phyloP scores from a whole-genome alignment of 2,888 invertebrate species.

The Nephrotoma flavescens region DNA sequence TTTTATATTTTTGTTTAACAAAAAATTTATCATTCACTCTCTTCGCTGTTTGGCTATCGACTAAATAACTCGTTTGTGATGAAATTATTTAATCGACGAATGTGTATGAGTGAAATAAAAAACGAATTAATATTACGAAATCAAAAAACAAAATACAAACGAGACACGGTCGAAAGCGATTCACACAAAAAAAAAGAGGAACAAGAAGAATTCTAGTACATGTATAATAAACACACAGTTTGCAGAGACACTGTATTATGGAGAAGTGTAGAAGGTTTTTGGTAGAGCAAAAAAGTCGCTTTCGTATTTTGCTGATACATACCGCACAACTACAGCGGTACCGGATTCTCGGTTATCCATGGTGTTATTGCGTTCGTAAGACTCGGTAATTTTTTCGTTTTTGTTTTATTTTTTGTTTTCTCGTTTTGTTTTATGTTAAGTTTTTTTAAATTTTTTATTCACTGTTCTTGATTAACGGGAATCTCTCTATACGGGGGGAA shows the following conservation, averaged over 20 bases:
- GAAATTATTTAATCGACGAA: background rate
- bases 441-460: background rate
- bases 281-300: background rate
- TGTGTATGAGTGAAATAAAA: background rate
- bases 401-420: background rate
- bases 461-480: background rate
- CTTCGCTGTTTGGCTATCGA: background rate
- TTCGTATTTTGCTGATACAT: background rate
- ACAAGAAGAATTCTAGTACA: background rate
- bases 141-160: background rate
- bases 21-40: background rate
- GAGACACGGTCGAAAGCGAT: background rate
- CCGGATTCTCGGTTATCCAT: background rate
- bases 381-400: background rate
- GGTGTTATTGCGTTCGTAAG: background rate
- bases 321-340: background rate
- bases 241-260: background rate
- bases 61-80: background rate
- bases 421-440: too few species aligned
- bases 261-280: background rate
- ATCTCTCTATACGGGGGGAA: background rate
- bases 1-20: background rate
- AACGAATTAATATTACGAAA: background rate
- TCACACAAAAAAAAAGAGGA: background rate
- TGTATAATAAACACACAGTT: background rate